Evolutionary conservation across 1,140 invertebrate species (phyloP), one percentile per base, ranked within the genome.

Genomic region (Macrocentrus cingulum): DNA sequence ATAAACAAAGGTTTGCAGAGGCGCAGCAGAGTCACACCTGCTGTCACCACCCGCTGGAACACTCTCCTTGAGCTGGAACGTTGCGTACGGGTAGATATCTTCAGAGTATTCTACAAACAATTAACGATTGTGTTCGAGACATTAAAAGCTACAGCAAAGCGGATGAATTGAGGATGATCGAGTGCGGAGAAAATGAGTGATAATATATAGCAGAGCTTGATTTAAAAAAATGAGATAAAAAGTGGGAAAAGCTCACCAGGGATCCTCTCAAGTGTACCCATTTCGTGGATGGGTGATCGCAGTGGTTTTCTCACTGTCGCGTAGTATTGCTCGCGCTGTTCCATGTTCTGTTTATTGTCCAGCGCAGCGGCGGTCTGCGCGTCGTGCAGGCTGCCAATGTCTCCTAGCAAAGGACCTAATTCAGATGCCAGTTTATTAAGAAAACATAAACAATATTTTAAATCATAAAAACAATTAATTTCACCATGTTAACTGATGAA

Each of bases 1-100:
- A 80, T 94, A 94, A 61, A 93, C 90, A 83, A 94, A 94, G 61
- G 91, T 92, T 55, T 91, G 91, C 53, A 91, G 82, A 46, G 93
- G 91, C 44, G 91, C 90, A 70, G 92, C 92, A 55, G 91, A 91
- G 69, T 90, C 92, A 80, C 92, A 93, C 39, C 91, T 91, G 74
- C 90, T 93, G 76, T 93, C 91, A 67, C 89, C 90, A 75, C 91
- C 90, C 4, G 90, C 86, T 53, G 90, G 89, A 69, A 92, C 92
- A 45, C 90, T 90, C 66, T 79, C 77, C 64, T 80, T 77, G 62
- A 94, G 80, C 74, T 94, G 91, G 77, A 94, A 94, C 23, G 92
- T 94, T 36, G 91, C 92, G 77, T 85, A 85, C 19, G 84, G 84
- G 74, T 85, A 85, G 68, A 85, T 84, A 63, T 94, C 92, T 80